Evolutionary conservation across 1,140 invertebrate species (phyloP), one percentile per base, ranked within the genome.

Genomic region (Bursaphelenchus mucronatus): DNA sequence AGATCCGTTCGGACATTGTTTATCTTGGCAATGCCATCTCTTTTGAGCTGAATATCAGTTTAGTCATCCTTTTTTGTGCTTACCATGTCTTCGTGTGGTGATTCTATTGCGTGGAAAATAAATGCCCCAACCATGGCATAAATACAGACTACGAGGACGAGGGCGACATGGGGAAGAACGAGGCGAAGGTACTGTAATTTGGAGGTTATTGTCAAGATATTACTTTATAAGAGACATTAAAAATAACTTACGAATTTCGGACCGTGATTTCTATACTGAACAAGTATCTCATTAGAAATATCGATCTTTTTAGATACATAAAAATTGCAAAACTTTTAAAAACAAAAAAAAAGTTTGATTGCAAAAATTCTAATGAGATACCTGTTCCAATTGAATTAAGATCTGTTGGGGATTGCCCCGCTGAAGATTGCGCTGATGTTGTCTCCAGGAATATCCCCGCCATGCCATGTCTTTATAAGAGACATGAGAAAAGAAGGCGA

Each of bases 71-170:
- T 30, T 17, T 54, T 21, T 43, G 45, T 15, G 85, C 81, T 66
- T 86, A 86, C 61, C 76, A 80, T 66, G 85, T 86, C 75, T 56
- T 89, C 87, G 45, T 87, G 86, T 59, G 87, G 84, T 0, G 86
- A 86, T 82, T 97, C 94, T 46, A 97, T 88, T 52, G 87, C 85
- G 80, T 88, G 89, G 82, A 97, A 98, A 15, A 90, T 87, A 21
- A 92, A 88, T 0, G 94, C 94, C 0, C 94, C 94, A n/a, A 95
- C 86, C 54, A 96, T 89, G 1, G 94, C 90, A 81, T 97, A 97
- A 46, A 90, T 88, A 0, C 97, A 91, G 15, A 97, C 91, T 3
- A 96, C 84, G 0, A 89, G 90, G 45, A 92, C 93, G 8, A 97
- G 90, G 51, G 93, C 94, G 55, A 97, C 91, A 69, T 87, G 86